Conservation (phyloP, 2,113 vertebrate species). For the Colossoma macropomum region DNA sequence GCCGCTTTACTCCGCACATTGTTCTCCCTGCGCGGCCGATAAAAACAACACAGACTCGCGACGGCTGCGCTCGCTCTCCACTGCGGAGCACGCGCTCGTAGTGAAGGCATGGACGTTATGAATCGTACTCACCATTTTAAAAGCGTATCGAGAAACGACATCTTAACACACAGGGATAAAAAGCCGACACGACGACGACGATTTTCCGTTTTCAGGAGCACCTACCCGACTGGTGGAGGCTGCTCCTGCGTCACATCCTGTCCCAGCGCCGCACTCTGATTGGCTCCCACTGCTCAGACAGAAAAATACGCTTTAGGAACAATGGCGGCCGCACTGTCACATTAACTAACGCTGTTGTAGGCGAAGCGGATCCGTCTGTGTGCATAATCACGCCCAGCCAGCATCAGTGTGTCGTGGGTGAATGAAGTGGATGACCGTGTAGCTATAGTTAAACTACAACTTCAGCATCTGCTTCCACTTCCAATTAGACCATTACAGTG, state of each 20-base stretch:
- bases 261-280: slow-evolving; percentile 39
- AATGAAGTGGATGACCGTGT: too few relatives aligned
- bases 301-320: slow-evolving; percentile 31
- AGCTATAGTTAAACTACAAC: too few relatives aligned
- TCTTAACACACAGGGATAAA: slow-evolving; percentile 19
- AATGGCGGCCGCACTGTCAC: slow-evolving; percentile 12
- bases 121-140: slow-evolving; percentile 37
- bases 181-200: slow-evolving; percentile 38
- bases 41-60: slow-evolving; percentile 1
- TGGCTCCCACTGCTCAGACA: slow-evolving; percentile 47
- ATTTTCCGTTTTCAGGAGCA: slow-evolving; percentile 40
- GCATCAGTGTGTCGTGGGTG: background rate
- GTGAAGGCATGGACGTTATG: background rate
- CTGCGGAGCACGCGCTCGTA: background rate
- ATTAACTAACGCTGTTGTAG: background rate
- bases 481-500: too few relatives aligned
- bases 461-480: too few relatives aligned
- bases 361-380: background rate
- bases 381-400: background rate
- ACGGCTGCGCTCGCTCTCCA: background rate
- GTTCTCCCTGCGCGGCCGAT: slow-evolving; percentile 41
- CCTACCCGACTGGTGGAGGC: slow-evolving; percentile 52
- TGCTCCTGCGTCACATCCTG: slow-evolving; percentile 53
- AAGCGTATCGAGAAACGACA: background rate
- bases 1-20: slow-evolving; percentile 57